phyloP scores from a whole-genome alignment of 2,888 invertebrate genomes.

The Tetranychus truncatus region DNA sequence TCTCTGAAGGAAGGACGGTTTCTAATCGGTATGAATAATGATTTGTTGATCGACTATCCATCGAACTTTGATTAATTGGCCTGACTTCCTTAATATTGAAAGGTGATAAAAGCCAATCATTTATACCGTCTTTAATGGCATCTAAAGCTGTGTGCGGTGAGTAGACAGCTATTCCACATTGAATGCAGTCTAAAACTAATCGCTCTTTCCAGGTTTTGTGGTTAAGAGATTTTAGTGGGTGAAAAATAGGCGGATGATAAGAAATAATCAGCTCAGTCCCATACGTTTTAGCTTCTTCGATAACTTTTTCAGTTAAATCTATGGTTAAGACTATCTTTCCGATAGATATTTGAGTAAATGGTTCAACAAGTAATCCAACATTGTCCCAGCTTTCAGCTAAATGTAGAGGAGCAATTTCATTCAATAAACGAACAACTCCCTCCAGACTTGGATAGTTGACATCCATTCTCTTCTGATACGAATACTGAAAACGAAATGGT shows the following conservation, averaged over 20 bases:
- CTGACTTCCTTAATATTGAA: conserved; percentile 36
- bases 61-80: conserved; percentile 22
- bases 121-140: conserved; percentile 59
- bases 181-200: conserved; percentile 56
- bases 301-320: conserved; percentile 71
- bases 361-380: conserved; percentile 74
- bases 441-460: neutral
- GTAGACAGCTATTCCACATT: conserved; percentile 66
- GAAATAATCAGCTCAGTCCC: conserved; percentile 62
- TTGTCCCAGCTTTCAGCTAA: conserved; percentile 82
- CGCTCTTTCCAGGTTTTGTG: conserved; percentile 51
- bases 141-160: conserved; percentile 89
- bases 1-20: neutral
- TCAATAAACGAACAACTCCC: neutral
- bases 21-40: neutral
- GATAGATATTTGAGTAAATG: conserved; percentile 38
- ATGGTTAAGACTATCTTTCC: conserved; percentile 61
- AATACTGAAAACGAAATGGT: too few species aligned
- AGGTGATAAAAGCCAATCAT: conserved; percentile 70
- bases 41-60: neutral
- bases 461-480: neutral
- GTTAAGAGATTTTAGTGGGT: conserved; percentile 56
- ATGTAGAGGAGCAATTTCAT: conserved; percentile 43
- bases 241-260: conserved; percentile 90
- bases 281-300: conserved; percentile 53